Evolutionary conservation across 1,140 invertebrate genomes (phyloP).

Genomic region (Plutomurus gul): DNA sequence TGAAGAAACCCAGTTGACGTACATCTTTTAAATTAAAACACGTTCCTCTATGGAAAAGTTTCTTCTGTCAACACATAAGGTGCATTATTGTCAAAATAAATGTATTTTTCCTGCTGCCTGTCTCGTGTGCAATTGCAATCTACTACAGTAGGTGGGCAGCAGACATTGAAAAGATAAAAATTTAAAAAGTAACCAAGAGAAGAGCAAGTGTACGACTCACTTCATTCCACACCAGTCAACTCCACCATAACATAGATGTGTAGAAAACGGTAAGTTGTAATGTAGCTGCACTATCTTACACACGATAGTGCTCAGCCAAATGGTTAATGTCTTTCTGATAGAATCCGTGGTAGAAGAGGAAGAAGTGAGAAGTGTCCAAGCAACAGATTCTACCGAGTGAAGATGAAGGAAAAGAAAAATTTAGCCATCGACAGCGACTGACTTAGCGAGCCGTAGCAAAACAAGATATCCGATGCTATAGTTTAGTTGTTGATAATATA

Average conservation of each 20-base stretch:
- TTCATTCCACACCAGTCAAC: constrained; percentile 12
- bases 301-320: no score
- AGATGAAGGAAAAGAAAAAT: not conserved
- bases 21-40: no score
- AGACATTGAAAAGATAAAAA: no score
- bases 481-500: not conserved
- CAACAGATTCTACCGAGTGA: not conserved
- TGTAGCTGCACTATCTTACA: not conserved
- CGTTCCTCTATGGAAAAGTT: no score
- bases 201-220: no score
- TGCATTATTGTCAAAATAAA: no score
- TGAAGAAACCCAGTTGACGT: no score
- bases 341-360: not conserved
- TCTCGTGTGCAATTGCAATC: no score
- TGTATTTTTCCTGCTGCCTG: no score
- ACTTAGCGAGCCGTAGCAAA: not conserved
- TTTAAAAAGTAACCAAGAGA: no score
- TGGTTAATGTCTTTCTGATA: not conserved
- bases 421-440: constrained; percentile 1
- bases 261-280: not conserved
- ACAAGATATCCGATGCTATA: constrained; percentile 20
- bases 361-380: not conserved
- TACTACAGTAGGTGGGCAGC: no score
- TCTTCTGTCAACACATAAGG: no score
- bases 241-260: constrained; percentile 12